Evolutionary conservation across 2,888 invertebrate species (phyloP).

Genomic region (Orthosia incerta): DNA sequence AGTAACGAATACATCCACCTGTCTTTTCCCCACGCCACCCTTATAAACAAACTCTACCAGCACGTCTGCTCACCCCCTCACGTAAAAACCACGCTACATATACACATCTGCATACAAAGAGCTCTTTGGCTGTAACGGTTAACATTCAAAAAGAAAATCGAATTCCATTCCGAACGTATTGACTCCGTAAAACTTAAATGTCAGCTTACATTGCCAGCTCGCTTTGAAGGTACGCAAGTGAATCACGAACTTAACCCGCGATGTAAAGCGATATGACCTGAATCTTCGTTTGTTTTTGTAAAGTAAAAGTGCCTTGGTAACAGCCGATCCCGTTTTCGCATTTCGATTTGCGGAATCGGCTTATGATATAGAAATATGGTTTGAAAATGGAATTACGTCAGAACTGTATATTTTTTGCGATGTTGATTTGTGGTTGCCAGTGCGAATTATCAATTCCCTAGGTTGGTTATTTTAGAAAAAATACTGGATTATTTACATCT

Average conservation of each 20-base stretch:
- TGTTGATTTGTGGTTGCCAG: background rate
- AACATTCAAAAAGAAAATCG: conserved; percentile 54
- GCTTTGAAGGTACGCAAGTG: conserved; percentile 30
- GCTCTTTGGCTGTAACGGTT: conserved; percentile 17
- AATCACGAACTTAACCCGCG: conserved; percentile 44
- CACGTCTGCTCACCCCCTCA: conserved; percentile 5
- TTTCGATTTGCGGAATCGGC: conserved; percentile 36
- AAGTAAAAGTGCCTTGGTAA: conserved; percentile 31
- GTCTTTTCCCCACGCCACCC: conserved; percentile 1
- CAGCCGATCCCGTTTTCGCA: conserved; percentile 23
- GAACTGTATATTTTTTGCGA: conserved; percentile 3
- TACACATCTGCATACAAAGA: conserved; percentile 46
- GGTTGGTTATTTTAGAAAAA: background rate
- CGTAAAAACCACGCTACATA: conserved; percentile 15
- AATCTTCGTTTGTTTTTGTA: conserved; percentile 30
- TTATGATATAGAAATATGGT: conserved; percentile 36
- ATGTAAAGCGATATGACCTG: conserved; percentile 47
- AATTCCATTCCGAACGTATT: conserved; percentile 42
- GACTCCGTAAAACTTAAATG: conserved; percentile 46
- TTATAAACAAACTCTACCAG: background rate
- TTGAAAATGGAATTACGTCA: background rate
- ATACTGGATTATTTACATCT: background rate
- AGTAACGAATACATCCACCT: background rate
- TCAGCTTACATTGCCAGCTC: conserved; percentile 58
- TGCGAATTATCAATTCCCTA: background rate